These are phyloP conservation scores for Nomada ferruginata DNA, from an alignment of 2,888 invertebrate species.

Conservation along the genomic window DNA sequence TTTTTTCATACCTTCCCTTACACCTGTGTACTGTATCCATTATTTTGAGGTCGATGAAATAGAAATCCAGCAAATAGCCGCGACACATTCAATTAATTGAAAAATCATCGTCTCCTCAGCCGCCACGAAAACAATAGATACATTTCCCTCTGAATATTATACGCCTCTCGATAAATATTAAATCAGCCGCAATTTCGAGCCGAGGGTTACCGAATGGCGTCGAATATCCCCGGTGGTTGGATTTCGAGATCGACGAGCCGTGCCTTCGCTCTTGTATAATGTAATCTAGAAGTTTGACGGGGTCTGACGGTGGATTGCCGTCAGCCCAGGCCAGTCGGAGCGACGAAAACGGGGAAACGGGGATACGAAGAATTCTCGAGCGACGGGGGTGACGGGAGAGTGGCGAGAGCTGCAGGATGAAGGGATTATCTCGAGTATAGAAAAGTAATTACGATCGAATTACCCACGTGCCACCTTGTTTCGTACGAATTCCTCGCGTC, in stretches of 20 bases:
- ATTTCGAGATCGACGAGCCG: conserved; percentile 70
- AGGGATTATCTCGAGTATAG: conserved; percentile 53
- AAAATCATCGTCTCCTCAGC: too few relatives aligned
- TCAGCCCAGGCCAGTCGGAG: conserved; percentile 17
- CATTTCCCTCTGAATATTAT: neutral
- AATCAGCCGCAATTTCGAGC: conserved; percentile 26
- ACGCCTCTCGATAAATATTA: conserved; percentile 27
- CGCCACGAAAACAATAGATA: neutral
- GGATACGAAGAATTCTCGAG: conserved; percentile 38
- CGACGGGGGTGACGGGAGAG: conserved; percentile 21
- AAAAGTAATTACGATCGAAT: conserved; percentile 54
- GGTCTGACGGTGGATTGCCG: conserved; percentile 66
- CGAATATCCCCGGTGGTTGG: conserved; percentile 33
- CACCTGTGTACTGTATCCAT: too few relatives aligned
- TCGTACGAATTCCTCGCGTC: neutral
- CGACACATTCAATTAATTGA: neutral
- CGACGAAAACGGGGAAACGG: conserved; percentile 21
- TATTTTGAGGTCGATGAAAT: too few relatives aligned
- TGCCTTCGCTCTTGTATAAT: conserved; percentile 80
- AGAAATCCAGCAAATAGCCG: neutral
- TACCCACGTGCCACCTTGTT: conserved; percentile 6
- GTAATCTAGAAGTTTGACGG: conserved; percentile 81
- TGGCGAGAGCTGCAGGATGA: conserved; percentile 31
- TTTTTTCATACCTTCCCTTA: too few relatives aligned
- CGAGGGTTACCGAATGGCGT: conserved; percentile 23